phyloP scores from a whole-genome alignment of 1,140 invertebrate species.

The Colletes gigas region DNA sequence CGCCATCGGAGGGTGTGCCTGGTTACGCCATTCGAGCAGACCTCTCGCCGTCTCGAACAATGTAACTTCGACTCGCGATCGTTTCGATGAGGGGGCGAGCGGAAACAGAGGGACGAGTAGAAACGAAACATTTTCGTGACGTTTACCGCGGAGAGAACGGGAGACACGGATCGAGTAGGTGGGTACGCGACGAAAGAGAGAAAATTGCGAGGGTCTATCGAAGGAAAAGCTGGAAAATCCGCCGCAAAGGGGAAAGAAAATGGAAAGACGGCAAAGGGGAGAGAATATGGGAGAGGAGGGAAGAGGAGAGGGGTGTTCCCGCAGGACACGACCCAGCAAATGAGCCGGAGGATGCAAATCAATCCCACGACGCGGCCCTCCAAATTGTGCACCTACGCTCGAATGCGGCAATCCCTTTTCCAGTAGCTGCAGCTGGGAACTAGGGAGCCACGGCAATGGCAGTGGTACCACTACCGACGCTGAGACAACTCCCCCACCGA shows the following conservation, averaged over 20 bases:
- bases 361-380: conserved; percentile 75
- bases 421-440: conserved; percentile 54
- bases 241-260: conserved; percentile 34
- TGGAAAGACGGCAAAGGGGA: conserved; percentile 3
- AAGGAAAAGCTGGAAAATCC: not conserved
- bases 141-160: not conserved
- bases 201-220: conserved; percentile 36
- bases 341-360: conserved; percentile 80
- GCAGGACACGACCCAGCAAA: conserved; percentile 74
- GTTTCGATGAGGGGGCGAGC: no score
- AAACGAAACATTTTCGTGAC: conserved; percentile 20
- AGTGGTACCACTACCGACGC: not conserved
- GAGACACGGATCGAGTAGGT: not conserved
- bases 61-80: no score
- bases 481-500: conserved; percentile 54
- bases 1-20: not conserved
- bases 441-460: conserved; percentile 25
- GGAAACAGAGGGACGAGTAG: not conserved
- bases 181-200: conserved; percentile 27
- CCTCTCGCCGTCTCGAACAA: not conserved
- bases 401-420: conserved; percentile 77
- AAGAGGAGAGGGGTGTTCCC: conserved; percentile 56
- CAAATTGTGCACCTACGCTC: conserved; percentile 75
- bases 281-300: not conserved
- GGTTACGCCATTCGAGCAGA: not conserved